These are phyloP conservation scores for Anarsia innoxiella DNA, from an alignment of 2,888 invertebrate species.

Conservation along the genomic window DNA sequence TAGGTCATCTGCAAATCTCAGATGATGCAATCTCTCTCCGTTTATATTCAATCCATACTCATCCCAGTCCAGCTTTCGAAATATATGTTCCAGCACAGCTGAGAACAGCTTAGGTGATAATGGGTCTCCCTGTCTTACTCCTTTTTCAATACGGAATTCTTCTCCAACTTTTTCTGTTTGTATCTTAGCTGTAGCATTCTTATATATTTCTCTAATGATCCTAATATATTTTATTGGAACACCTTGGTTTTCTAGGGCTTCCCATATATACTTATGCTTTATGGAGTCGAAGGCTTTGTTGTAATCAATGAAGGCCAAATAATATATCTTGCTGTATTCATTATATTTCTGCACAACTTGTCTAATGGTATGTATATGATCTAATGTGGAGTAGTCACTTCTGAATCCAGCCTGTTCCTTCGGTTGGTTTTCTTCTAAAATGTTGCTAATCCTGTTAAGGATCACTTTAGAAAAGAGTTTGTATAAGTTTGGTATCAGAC, in stretches of 20 bases:
- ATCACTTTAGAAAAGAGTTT: constrained; percentile 1
- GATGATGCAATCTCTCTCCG: constrained; percentile 7
- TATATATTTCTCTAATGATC: constrained; percentile 12
- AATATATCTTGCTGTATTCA: background rate
- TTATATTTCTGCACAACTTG: background rate
- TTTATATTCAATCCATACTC: constrained; percentile 8
- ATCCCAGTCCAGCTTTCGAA: constrained; percentile 8
- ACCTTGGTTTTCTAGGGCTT: constrained; percentile 13
- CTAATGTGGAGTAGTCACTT: too few species aligned
- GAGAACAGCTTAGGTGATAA: constrained; percentile 7
- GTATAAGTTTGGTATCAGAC: background rate
- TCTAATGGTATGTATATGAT: too few species aligned
- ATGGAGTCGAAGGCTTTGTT: constrained; percentile 16
- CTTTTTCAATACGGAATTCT: constrained; percentile 2
- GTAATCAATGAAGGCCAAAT: too few species aligned
- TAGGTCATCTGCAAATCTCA: constrained; percentile 13
- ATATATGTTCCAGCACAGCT: constrained; percentile 5
- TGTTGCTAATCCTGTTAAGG: background rate
- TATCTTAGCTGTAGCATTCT: constrained; percentile 6
- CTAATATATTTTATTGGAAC: constrained; percentile 13
- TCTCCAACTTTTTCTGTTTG: constrained; percentile 7
- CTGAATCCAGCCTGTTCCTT: background rate
- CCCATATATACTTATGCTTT: constrained; percentile 14
- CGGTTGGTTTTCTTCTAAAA: constrained; percentile 1
- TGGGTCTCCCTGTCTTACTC: constrained; percentile 9